phyloP scores from a whole-genome alignment of 2,113 vertebrate genomes.

The Fulmarus glacialis region DNA sequence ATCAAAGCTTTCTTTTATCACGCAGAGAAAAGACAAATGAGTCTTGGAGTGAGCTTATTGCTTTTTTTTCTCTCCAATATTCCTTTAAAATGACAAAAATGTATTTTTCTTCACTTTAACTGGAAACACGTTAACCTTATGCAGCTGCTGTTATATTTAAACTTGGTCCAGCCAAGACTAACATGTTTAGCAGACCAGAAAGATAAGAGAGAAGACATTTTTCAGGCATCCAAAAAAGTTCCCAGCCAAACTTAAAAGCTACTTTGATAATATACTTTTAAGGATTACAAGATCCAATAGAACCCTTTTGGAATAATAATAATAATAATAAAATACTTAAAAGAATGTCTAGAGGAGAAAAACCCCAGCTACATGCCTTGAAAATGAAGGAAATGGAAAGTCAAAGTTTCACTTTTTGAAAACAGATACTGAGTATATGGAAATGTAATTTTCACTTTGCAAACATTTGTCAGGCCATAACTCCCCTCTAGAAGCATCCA shows the following conservation, averaged over 20 bases:
- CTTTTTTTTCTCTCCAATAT: neutral
- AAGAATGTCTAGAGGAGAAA: neutral
- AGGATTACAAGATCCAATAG: neutral
- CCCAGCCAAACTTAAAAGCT: neutral
- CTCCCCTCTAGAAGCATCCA: neutral
- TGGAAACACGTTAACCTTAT: neutral
- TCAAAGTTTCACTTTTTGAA: neutral
- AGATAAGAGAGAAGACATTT: neutral
- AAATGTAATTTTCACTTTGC: neutral
- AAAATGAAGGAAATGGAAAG: neutral
- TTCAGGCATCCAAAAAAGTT: neutral
- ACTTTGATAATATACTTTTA: neutral
- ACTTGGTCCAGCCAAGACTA: neutral
- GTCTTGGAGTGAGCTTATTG: neutral
- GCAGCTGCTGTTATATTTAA: conserved; percentile 12
- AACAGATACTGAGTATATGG: neutral
- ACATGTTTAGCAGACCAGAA: neutral
- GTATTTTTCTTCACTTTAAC: neutral
- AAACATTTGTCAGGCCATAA: neutral
- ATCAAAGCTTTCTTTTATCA: neutral
- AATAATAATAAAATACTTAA: neutral
- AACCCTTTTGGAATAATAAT: neutral
- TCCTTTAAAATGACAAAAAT: neutral
- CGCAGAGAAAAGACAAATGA: neutral
- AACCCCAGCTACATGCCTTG: neutral